Evolutionary conservation across 2,113 vertebrate genomes (phyloP), one percentile per base, ranked within the genome.

Genomic region (Puma concolor): DNA sequence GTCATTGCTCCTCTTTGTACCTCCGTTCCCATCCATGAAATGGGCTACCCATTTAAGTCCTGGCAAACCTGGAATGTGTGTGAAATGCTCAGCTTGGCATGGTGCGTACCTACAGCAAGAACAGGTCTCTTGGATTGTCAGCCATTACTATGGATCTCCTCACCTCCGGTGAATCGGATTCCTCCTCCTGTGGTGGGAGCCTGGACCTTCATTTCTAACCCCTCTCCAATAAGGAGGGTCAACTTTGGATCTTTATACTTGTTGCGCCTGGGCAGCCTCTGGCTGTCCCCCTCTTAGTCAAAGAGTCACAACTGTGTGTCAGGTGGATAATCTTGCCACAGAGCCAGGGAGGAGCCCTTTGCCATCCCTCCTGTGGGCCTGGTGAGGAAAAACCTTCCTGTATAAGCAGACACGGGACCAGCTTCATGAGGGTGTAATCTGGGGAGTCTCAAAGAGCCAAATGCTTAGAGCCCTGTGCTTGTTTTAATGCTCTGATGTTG

Each of bases 41-140:
- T 41, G 48, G 60, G 50, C 57, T 52, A 7, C 25, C 60, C 67
- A 17, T 63, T 2, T 29, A 25, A 41, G 48, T 25, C 12, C 7
- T 52, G 8, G 33, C 9, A 23, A 77, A 44, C 64, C 36, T 71
- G 33, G 27, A 57, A 23, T 1, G 2, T 12, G 6, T 9, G 2
- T 74, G 19, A 50, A 16, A 3, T 7, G 41, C 19, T 29, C 38
- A 0, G 8, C 54, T 3, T 5, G 11, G 12, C 1, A 14, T 8
- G 9, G 15, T 2, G 9, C 1, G 0, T 3, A 12, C 7, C 0
- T 3, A 44, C 52, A 7, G 6, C 9, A 7, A 81, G n/a, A 36
- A 9, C 11, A 4, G 3, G 0, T 11, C 11, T 25, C 36, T 63
- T 33, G 52, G 64, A 13, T 57, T 13, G 14, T 36, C 36, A 5